A percentile compares a stretch with the other conserved stretches of the same genome.
Evolutionary conservation across 23 tunicate genomes (phyloP).

Genomic region (Trididemnum miniatum): DNA sequence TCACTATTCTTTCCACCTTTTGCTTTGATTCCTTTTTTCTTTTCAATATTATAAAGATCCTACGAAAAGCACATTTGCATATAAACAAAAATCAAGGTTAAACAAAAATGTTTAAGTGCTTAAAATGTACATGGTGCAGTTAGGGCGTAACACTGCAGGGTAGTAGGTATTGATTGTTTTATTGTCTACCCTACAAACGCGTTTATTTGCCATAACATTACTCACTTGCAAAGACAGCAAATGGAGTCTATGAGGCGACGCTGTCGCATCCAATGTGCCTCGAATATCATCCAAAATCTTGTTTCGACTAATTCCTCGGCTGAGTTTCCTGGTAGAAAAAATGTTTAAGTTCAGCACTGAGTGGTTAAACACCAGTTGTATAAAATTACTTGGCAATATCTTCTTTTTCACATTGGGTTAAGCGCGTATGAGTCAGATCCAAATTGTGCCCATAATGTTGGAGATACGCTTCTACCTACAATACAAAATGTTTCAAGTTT

Average conservation of each 20-base stretch:
- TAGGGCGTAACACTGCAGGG: too few species aligned
- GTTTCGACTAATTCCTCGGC: constrained; percentile 69
- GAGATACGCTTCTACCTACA: constrained; percentile 78
- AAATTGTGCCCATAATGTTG: constrained; percentile 92
- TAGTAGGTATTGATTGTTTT: too few species aligned
- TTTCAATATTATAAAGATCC: constrained; percentile 92
- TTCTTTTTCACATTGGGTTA: constrained; percentile 47
- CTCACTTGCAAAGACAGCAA: constrained; percentile 69
- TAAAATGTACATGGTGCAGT: too few species aligned
- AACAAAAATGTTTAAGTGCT: too few species aligned
- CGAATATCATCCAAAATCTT: constrained; percentile 85
- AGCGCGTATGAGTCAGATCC: constrained; percentile 71
- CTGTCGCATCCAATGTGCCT: constrained; percentile 57
- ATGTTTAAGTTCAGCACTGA: too few species aligned
- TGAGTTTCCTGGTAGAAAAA: constrained; percentile 41
- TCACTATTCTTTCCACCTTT: constrained; percentile 22
- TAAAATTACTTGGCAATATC: constrained; percentile 62
- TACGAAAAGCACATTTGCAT: background rate
- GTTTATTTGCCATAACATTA: too few species aligned
- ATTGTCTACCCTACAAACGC: too few species aligned
- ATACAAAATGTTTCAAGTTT: too few species aligned
- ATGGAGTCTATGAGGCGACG: constrained; percentile 62
- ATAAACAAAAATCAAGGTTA: too few species aligned
- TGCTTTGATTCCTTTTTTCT: constrained; percentile 54
- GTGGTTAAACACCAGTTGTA: background rate